Evolutionary conservation across 2,797 vertebrate species (phyloP).

Genomic region (Poeciliopsis gracilis): DNA sequence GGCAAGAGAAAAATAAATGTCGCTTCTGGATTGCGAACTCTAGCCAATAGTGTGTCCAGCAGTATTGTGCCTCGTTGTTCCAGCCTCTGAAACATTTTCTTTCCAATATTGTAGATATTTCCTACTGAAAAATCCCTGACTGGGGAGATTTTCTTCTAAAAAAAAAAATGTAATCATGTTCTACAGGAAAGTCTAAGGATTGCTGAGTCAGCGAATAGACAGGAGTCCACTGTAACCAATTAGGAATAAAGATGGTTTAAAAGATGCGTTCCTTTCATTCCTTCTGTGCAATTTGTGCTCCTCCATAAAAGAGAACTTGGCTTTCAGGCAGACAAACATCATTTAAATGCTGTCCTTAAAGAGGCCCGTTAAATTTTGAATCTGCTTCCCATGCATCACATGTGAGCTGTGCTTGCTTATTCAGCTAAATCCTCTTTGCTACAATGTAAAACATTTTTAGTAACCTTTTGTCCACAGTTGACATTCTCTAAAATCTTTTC

Average conservation of each 20-base stretch:
- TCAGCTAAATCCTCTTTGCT: neutral
- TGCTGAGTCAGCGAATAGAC: neutral
- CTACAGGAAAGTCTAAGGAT: neutral
- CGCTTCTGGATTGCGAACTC: neutral
- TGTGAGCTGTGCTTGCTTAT: neutral
- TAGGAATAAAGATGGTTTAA: neutral
- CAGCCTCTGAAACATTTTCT: neutral
- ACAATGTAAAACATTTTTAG: neutral
- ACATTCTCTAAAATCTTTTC: neutral
- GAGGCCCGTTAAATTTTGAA: neutral
- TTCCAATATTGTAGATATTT: neutral
- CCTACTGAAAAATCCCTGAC: neutral
- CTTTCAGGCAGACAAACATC: neutral
- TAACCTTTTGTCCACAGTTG: neutral
- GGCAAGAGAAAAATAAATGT: neutral
- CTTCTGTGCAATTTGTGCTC: neutral
- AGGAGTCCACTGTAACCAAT: neutral
- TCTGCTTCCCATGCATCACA: neutral
- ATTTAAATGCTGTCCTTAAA: neutral
- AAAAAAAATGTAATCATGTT: neutral
- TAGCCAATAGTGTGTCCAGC: neutral
- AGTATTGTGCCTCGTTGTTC: neutral
- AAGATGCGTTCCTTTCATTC: neutral
- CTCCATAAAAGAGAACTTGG: neutral
- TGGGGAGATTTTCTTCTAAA: neutral